Percentiles rank a stretch among this genome's conserved stretches.
Evolutionary conservation across 1,140 invertebrate species (phyloP).

Genomic region (Plectrocnemia conspersa): DNA sequence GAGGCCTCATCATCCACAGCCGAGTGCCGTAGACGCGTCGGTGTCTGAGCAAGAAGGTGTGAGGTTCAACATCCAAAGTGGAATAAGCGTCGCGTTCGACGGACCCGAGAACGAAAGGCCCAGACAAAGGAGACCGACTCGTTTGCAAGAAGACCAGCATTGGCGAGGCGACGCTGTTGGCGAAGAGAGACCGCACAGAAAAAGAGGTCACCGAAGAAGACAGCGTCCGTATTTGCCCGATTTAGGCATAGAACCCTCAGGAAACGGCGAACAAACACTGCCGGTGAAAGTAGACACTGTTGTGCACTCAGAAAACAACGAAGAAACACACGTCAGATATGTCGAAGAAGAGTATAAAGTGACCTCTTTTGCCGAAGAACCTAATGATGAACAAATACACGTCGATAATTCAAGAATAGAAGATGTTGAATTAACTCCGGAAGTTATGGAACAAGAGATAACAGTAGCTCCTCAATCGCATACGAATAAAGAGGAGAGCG

Average conservation of each 20-base stretch:
- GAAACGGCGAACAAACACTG: not conserved
- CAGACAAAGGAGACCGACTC: constrained; percentile 40
- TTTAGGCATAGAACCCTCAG: constrained; percentile 9
- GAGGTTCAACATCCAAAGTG: constrained; percentile 13
- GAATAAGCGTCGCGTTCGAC: constrained; percentile 6
- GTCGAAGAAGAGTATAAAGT: constrained; percentile 20
- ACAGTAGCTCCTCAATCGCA: not conserved
- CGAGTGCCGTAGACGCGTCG: not conserved
- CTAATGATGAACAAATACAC: constrained; percentile 9
- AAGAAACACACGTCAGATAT: not conserved
- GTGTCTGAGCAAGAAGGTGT: constrained; percentile 10
- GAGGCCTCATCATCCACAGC: constrained; percentile 39
- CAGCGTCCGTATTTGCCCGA: constrained; percentile 31
- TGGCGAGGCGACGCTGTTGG: constrained; percentile 38
- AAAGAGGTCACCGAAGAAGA: constrained; percentile 45
- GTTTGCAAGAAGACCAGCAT: constrained; percentile 29
- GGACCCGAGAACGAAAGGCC: constrained; percentile 35
- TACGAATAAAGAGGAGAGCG: constrained; percentile 5
- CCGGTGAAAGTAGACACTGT: constrained; percentile 6
- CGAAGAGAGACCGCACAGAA: constrained; percentile 38
- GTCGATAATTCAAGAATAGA: constrained; percentile 5
- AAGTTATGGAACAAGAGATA: not conserved
- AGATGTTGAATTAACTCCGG: constrained; percentile 3
- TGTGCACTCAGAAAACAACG: not conserved
- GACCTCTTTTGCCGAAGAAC: constrained; percentile 18